Evolutionary conservation across 2,888 invertebrate genomes (phyloP), one percentile per base, ranked within the genome.

Genomic region (Yponomeuta plumbellus): DNA sequence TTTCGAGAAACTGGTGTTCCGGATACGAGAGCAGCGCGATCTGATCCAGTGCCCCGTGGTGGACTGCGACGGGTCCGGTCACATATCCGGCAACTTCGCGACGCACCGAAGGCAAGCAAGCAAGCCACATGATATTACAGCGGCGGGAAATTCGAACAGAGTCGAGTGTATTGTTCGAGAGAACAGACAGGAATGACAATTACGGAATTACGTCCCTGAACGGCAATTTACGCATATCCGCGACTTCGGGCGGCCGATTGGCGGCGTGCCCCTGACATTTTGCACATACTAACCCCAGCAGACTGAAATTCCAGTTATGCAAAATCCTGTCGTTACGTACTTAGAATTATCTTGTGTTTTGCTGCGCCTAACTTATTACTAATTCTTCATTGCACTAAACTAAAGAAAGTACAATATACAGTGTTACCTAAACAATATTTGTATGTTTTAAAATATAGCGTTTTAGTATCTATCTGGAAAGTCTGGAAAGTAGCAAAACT

Each of bases 61-160:
- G 81, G 92, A 92, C 92, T 97, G 96, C 92, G 96, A 96, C 92
- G 96, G 96, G 77, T 94, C 95, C 89, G 97, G 97, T 80, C 97
- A 97, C 92, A 93, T 96, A 83, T 96, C 96, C 78, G 96, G 96
- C 81, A 96, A 96, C 94, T 97, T 96, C 94, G 94, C 96, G 77
- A 95, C 96, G 75, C 97, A 97, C 91, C 94, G 97, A 92, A 97
- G 95, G 94, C 94, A 94, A 94, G 94, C 92, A 26, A 26, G 23
- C 56, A 56, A 17, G 65, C 61, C 23, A 22, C 61, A 26, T 61
- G 61, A 11, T 20, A 21, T 22, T 20, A 6, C 58, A 20, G 21
- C n/a, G 21, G 58, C 21, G 21, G 58, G 58, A 58, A 21, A 52
- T 52, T 52, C 13, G 44, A 52, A 52, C 44, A 13, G 10, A 61